A percentile compares a stretch with the other conserved stretches of the same genome.
Evolutionary conservation across 2,113 vertebrate species (phyloP).

Genomic region (Xenopus tropicalis): UCB_Xtro_10.0 CM004443.2:76109501-76110000

Average conservation of each 20-base stretch:
- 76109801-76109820: constrained; percentile 35
- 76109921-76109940: not conserved
- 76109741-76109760: constrained; percentile 33
- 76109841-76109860: constrained; percentile 18
- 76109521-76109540: not conserved
- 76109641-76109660: constrained; percentile 47
- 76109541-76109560: constrained; percentile 10
- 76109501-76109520: constrained; percentile 9
- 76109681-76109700: constrained; percentile 44
- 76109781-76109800: constrained; percentile 48
- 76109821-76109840: constrained; percentile 42
- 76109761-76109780: constrained; percentile 46
- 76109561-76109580: constrained; percentile 13
- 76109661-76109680: constrained; percentile 47
- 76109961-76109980: not conserved
- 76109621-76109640: constrained; percentile 38
- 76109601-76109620: constrained; percentile 39
- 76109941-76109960: constrained; percentile 15
- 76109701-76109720: constrained; percentile 41
- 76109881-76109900: constrained; percentile 22
- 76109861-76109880: constrained; percentile 20
- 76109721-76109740: constrained; percentile 44
- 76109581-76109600: constrained; percentile 42
- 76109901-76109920: constrained; percentile 5
- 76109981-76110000: not conserved